Conservation (phyloP, 2,888 invertebrate genomes). For the Phortica okadai region DNA sequence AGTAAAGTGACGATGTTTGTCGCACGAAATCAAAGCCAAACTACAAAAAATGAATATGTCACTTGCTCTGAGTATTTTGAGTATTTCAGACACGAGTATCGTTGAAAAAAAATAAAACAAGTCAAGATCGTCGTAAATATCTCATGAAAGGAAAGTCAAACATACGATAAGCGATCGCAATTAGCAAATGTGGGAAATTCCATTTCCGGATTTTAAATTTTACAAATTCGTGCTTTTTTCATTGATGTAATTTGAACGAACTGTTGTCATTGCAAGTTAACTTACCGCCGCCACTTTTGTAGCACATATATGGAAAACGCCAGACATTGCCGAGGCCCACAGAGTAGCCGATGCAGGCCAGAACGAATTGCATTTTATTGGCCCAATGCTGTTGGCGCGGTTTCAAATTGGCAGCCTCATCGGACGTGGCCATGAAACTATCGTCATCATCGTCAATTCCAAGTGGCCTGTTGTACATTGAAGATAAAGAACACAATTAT, state of each 20-base stretch:
- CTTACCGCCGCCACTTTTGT: conserved; percentile 92
- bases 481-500: conserved; percentile 4
- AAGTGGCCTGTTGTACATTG: conserved; percentile 80
- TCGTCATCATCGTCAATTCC: conserved; percentile 88
- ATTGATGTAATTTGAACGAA: too few relatives aligned
- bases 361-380: conserved; percentile 91
- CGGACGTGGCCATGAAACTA: conserved; percentile 84
- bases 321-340: conserved; percentile 93
- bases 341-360: conserved; percentile 92
- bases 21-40: conserved; percentile 49
- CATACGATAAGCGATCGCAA: background rate
- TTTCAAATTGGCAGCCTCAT: conserved; percentile 84
- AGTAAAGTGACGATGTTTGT: conserved; percentile 43
- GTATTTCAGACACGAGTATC: background rate
- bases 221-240: too few relatives aligned
- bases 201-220: conserved; percentile 5
- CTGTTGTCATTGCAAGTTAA: conserved; percentile 23
- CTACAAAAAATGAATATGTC: background rate
- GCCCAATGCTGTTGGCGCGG: conserved; percentile 91
- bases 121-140: background rate
- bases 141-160: background rate
- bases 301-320: conserved; percentile 95
- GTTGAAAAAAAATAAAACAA: background rate
- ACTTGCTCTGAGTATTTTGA: background rate
- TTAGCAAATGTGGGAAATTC: conserved; percentile 1